Percentiles rank a stretch among this genome's conserved stretches.
Conservation (phyloP, 1,140 invertebrate species). For the Drosophila navojoa region DNA sequence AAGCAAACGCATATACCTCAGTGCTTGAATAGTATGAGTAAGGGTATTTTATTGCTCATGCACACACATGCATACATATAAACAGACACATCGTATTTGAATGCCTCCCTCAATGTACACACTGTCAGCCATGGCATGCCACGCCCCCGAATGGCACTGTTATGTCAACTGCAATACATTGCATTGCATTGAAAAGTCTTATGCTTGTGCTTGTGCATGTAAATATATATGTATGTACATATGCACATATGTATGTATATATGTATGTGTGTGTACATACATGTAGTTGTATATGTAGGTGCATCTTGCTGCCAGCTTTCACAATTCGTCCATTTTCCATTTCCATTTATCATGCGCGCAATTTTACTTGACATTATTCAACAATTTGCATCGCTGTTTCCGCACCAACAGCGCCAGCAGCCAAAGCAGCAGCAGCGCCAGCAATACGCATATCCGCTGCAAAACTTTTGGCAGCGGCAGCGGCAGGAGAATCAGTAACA, state of each 20-base stretch:
- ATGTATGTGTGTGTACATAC: neutral
- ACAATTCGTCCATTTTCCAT: slow-evolving; percentile 32
- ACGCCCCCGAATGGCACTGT: neutral
- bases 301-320: slow-evolving; percentile 33
- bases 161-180: neutral
- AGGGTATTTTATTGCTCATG: neutral
- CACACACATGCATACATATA: neutral
- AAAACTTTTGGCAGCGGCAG: slow-evolving; percentile 42
- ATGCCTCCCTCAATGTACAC: neutral
- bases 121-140: neutral
- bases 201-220: neutral
- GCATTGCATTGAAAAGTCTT: neutral
- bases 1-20: neutral
- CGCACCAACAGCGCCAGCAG: slow-evolving; percentile 46
- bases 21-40: neutral
- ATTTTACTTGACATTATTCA: slow-evolving; percentile 76
- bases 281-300: slow-evolving; percentile 3
- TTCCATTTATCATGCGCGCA: slow-evolving; percentile 54
- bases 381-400: slow-evolving; percentile 76
- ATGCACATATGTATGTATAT: neutral
- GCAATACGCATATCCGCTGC: slow-evolving; percentile 43
- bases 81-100: neutral
- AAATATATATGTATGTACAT: neutral
- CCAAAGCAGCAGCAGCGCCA: slow-evolving; percentile 24
- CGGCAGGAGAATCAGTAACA: slow-evolving; percentile 2